Evolutionary conservation across 2,113 vertebrate genomes (phyloP), one percentile per base, ranked within the genome.

Genomic region (Pachycephala philippinensis): DNA sequence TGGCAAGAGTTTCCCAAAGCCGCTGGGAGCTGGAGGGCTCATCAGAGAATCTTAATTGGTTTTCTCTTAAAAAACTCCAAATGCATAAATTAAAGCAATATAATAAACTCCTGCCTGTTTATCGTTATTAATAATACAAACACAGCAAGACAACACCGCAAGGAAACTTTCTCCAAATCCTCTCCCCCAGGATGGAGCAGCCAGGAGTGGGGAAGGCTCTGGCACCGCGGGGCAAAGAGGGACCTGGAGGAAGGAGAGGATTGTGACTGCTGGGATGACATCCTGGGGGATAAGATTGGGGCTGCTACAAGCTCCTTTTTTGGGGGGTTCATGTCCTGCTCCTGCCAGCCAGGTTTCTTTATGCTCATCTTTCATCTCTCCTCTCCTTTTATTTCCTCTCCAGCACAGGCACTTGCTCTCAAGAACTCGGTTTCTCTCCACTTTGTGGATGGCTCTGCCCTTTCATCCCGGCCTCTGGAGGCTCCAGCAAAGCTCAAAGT

Each of bases 21-120:
- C 0, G 0, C 87, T 50, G 60, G 92, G 75, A 94, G 92, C 90
- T 72, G 87, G 80, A 90, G 87, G 82, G 86, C 74, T 96, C 96
- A 86, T 96, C 95, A 84, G 84, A 89, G 90, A 92, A 93, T 96
- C 90, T 95, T 97, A 96, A 96, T 93, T 95, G 93, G 90, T 77
- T 93, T 95, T 88, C 64, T 93, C 80, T 94, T 92, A 15, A 75
- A 94, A 90, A 79, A 14, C 4, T 68, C 65, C 91, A 96, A 94
- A 94, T 44, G 86, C 83, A 90, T 89, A 86, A 93, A 96, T 92
- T 75, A 91, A 76, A 92, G 87, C 50, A 85, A 82, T 83, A 86
- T 69, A 65, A 89, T 66, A 90, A 90, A 90, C 71, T 70, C 42
- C 75, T 56, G 81, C 33, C 81, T 88, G 63, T 5, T 86, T 71